Evolutionary conservation across 2,888 invertebrate genomes (phyloP).

Genomic region (Drosophila quinaria): DNA sequence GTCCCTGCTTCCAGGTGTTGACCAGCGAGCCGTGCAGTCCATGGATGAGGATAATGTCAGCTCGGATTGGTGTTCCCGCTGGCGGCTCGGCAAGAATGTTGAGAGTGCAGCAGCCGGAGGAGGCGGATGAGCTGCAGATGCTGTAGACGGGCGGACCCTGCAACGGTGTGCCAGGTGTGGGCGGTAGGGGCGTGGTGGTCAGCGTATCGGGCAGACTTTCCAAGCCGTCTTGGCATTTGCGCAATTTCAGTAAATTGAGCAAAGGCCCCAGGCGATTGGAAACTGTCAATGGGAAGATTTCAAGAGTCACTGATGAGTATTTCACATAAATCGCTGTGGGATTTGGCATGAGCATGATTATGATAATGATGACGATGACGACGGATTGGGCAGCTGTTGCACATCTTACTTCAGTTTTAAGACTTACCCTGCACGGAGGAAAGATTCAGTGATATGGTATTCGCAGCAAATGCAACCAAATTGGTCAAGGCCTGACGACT

Average conservation of each 20-base stretch:
- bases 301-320: conserved; percentile 26
- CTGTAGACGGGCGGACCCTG: conserved; percentile 48
- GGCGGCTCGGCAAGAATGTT: conserved; percentile 84
- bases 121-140: conserved; percentile 46
- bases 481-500: conserved; percentile 84
- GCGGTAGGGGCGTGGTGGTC: conserved; percentile 48
- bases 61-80: conserved; percentile 83
- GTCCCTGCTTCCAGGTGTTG: conserved; percentile 93
- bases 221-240: conserved; percentile 78
- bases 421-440: conserved; percentile 85
- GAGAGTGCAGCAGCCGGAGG: conserved; percentile 82
- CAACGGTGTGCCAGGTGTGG: conserved; percentile 43
- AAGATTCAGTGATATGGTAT: conserved; percentile 84
- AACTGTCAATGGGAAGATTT: conserved; percentile 63
- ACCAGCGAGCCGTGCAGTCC: conserved; percentile 89
- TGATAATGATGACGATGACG: conserved; percentile 8
- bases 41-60: conserved; percentile 94
- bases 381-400: conserved; percentile 22
- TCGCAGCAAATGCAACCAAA: conserved; percentile 85
- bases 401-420: not conserved
- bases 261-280: conserved; percentile 84
- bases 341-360: conserved; percentile 17
- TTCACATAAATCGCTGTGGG: conserved; percentile 44
- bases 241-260: conserved; percentile 83
- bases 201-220: conserved; percentile 82